Conservation (phyloP, 1,140 invertebrate species). For the Nylanderia fulva region DNA sequence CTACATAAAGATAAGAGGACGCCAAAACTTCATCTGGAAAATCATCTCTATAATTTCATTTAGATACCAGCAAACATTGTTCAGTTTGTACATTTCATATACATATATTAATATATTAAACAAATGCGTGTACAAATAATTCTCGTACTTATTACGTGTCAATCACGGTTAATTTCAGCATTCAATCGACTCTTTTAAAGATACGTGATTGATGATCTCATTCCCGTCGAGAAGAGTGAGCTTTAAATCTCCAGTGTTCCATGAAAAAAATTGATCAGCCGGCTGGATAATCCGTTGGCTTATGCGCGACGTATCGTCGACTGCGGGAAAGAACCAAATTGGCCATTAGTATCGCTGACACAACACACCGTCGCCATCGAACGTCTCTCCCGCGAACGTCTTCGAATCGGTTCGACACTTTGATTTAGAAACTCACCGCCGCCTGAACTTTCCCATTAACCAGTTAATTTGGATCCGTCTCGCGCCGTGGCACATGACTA, state of each 20-base stretch:
- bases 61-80: too few relatives aligned
- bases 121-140: not conserved
- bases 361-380: slow-evolving; percentile 45
- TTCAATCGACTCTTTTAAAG: slow-evolving; percentile 10
- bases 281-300: slow-evolving; percentile 27
- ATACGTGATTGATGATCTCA: slow-evolving; percentile 45
- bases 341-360: slow-evolving; percentile 68
- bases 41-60: too few relatives aligned
- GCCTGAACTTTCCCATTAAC: slow-evolving; percentile 60
- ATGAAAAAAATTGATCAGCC: slow-evolving; percentile 42
- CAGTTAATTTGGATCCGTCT: slow-evolving; percentile 67
- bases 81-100: not conserved
- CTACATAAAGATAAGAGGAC: too few relatives aligned
- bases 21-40: too few relatives aligned
- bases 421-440: slow-evolving; percentile 53
- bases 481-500: slow-evolving; percentile 27
- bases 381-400: slow-evolving; percentile 44
- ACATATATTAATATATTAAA: not conserved
- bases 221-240: slow-evolving; percentile 2
- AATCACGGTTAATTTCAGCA: not conserved
- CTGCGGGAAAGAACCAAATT: slow-evolving; percentile 48
- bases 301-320: slow-evolving; percentile 45
- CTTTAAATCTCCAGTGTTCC: slow-evolving; percentile 11
- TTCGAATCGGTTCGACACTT: slow-evolving; percentile 27
- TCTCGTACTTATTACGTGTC: not conserved